Evolutionary conservation across 2,888 invertebrate species (phyloP).

Genomic region (Cancer borealis): DNA sequence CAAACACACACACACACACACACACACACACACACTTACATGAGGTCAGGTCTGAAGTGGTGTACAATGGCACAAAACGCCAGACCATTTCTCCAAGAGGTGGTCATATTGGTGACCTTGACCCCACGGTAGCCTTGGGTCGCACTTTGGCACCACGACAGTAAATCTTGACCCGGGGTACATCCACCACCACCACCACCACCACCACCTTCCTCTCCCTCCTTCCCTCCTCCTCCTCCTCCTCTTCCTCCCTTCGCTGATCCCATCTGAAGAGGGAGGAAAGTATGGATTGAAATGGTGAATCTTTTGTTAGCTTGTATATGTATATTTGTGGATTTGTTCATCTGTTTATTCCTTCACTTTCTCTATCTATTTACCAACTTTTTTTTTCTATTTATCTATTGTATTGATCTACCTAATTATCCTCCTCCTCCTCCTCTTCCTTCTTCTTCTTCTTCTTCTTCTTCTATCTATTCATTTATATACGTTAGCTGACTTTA

Average conservation of each 20-base stretch:
- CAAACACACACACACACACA: background rate
- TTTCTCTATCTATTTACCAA: conserved; percentile 12
- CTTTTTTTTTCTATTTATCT: too few relatives aligned
- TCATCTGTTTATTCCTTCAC: background rate
- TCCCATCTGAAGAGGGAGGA: background rate
- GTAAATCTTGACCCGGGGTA: conserved; percentile 75
- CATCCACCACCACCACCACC: conserved; percentile 64
- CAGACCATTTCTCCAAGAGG: conserved; percentile 77
- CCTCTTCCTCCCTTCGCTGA: background rate
- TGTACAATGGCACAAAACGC: conserved; percentile 77
- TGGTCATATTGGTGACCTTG: conserved; percentile 77
- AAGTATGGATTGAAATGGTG: background rate
- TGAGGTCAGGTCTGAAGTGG: conserved; percentile 74
- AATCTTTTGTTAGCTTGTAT: too few relatives aligned
- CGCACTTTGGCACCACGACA: conserved; percentile 76
- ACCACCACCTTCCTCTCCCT: conserved; percentile 1
- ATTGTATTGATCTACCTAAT: too few relatives aligned
- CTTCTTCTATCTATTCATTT: too few relatives aligned
- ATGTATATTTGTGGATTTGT: background rate
- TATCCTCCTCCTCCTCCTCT: too few relatives aligned
- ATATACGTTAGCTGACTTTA: too few relatives aligned
- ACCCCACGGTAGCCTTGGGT: conserved; percentile 70
- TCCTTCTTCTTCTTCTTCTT: too few relatives aligned
- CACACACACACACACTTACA: background rate
- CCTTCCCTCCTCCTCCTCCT: background rate